Evolutionary conservation across 2,113 vertebrate species (phyloP).

Genomic region (Eubucco bourcierii): DNA sequence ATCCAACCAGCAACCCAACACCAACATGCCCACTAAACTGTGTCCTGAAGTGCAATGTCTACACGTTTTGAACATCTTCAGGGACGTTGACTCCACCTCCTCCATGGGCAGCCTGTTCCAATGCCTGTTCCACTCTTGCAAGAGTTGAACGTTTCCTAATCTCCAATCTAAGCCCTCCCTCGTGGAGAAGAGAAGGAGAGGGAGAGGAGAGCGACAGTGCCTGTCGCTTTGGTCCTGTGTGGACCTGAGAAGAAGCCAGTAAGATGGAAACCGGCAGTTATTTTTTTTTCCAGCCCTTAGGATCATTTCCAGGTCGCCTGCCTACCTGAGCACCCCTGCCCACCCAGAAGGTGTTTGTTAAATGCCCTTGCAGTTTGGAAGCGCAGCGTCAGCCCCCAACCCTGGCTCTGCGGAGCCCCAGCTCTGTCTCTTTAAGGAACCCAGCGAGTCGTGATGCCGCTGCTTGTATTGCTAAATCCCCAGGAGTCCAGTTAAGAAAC

Average conservation of each 20-base stretch:
- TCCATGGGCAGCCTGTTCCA: too few species aligned
- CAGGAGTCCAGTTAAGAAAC: conserved; percentile 69
- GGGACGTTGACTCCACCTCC: too few species aligned
- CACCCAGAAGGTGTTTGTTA: background rate
- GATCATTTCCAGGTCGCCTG: background rate
- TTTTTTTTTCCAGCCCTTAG: background rate
- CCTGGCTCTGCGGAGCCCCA: background rate
- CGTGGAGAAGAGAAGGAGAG: background rate
- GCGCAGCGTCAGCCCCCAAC: background rate
- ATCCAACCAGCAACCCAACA: too few species aligned
- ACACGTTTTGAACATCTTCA: too few species aligned
- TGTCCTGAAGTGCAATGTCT: too few species aligned
- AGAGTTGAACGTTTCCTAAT: too few species aligned
- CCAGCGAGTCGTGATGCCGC: conserved; percentile 55
- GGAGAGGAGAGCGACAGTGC: background rate
- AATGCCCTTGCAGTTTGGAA: background rate
- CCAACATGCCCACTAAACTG: too few species aligned
- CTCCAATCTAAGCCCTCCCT: too few species aligned
- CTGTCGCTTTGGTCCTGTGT: background rate
- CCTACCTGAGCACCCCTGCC: background rate
- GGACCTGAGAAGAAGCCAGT: background rate
- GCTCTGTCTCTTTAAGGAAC: conserved; percentile 74
- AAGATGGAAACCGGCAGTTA: background rate
- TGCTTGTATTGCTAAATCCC: conserved; percentile 67
- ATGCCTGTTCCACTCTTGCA: too few species aligned